phyloP scores from a whole-genome alignment of 2,888 invertebrate genomes.

The Phyllotreta striolata region DNA sequence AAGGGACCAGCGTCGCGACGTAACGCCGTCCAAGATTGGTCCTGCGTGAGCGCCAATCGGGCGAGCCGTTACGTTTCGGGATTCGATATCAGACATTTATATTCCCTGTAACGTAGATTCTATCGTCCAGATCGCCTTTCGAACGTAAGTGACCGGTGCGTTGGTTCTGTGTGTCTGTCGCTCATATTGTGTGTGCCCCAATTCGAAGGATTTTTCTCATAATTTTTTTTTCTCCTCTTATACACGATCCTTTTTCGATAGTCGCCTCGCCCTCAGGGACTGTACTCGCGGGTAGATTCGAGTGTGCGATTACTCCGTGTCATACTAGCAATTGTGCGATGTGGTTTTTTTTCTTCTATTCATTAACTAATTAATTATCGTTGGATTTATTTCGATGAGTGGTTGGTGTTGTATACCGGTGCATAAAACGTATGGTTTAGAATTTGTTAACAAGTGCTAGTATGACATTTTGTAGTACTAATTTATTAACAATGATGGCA shows the following conservation, averaged over 20 bases:
- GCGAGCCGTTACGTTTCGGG: conserved; percentile 64
- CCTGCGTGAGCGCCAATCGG: conserved; percentile 60
- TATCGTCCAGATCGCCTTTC: conserved; percentile 95
- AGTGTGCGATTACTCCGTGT: conserved; percentile 45
- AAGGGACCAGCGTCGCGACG: conserved; percentile 67
- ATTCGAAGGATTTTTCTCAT: conserved; percentile 28
- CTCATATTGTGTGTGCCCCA: conserved; percentile 38
- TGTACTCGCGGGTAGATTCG: conserved; percentile 33
- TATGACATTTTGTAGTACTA: conserved; percentile 39
- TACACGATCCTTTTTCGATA: too few species aligned
- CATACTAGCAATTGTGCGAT: conserved; percentile 50
- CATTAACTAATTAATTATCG: conserved; percentile 17
- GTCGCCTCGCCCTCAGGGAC: not conserved
- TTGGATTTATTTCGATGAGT: conserved; percentile 45
- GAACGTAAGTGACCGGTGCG: conserved; percentile 80
- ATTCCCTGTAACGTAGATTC: conserved; percentile 74
- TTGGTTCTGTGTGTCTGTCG: conserved; percentile 35
- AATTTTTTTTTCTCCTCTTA: conserved; percentile 25
- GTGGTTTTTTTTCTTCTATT: conserved; percentile 32
- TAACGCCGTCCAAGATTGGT: conserved; percentile 64
- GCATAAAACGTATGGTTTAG: conserved; percentile 11
- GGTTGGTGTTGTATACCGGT: conserved; percentile 40
- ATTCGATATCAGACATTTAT: conserved; percentile 85
- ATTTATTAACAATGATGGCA: too few species aligned
- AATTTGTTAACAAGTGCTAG: conserved; percentile 40